A percentile compares a stretch with the other conserved stretches of the same genome.
phyloP scores from a whole-genome alignment of 1,140 invertebrate genomes.

The Calycopis cecrops region DNA sequence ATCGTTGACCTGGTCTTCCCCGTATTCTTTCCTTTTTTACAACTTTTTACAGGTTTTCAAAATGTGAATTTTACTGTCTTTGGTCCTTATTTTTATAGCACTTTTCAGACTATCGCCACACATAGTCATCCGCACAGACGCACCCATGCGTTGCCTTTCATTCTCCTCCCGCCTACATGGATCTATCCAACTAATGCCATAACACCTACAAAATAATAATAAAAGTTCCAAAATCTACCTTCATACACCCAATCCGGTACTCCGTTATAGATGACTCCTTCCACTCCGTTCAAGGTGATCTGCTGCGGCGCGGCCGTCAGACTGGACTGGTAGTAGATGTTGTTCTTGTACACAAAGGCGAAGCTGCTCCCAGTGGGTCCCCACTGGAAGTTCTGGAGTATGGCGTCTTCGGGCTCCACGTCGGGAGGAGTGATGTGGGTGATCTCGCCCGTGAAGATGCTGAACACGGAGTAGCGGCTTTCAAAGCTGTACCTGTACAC shows the following conservation, averaged over 20 bases:
- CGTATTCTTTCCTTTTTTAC: too few species aligned
- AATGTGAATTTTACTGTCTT: too few species aligned
- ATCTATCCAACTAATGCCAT: too few species aligned
- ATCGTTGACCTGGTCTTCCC: too few species aligned
- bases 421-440: constrained; percentile 37
- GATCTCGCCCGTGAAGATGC: constrained; percentile 53
- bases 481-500: constrained; percentile 71
- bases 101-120: too few species aligned
- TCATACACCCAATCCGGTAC: constrained; percentile 88
- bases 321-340: constrained; percentile 82
- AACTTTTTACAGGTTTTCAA: too few species aligned
- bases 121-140: too few species aligned
- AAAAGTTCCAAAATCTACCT: constrained; percentile 51
- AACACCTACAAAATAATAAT: too few species aligned
- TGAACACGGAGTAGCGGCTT: constrained; percentile 73
- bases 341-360: constrained; percentile 87
- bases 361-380: constrained; percentile 81
- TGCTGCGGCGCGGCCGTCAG: constrained; percentile 59
- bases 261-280: constrained; percentile 84
- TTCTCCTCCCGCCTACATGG: too few species aligned
- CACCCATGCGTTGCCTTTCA: too few species aligned
- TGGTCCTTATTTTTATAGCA: too few species aligned
- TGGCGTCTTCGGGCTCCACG: constrained; percentile 55
- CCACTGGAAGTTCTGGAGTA: constrained; percentile 83
- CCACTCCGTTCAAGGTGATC: constrained; percentile 78